Percentiles rank a stretch among this genome's conserved stretches.
These are phyloP conservation scores for Tromatobia lineatoria DNA, from an alignment of 2,888 invertebrate species.

Conservation along the genomic window DNA sequence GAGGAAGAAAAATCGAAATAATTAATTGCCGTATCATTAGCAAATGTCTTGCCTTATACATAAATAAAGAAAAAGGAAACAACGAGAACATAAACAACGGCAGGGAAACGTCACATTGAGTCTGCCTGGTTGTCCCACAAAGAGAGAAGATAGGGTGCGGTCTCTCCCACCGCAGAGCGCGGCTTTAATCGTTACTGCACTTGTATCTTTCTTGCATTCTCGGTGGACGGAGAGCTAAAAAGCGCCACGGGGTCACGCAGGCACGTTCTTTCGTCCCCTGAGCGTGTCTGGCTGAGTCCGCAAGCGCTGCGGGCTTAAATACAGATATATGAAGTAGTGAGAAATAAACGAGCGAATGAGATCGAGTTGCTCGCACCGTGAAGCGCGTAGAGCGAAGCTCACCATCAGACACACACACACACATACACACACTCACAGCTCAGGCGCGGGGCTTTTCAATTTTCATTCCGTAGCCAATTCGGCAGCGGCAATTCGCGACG, in stretches of 20 bases:
- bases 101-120: background rate
- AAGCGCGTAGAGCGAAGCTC: conserved; percentile 37
- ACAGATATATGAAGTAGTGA: conserved; percentile 6
- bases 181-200: conserved; percentile 62
- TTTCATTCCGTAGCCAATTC: conserved; percentile 74
- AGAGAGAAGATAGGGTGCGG: conserved; percentile 38
- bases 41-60: too few species aligned
- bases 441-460: conserved; percentile 60
- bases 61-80: background rate
- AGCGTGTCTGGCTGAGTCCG: conserved; percentile 77
- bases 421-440: background rate
- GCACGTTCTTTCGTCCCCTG: conserved; percentile 47
- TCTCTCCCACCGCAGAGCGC: conserved; percentile 24
- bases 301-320: conserved; percentile 13
- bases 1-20: too few species aligned
- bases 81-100: background rate
- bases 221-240: conserved; percentile 27
- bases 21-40: too few species aligned
- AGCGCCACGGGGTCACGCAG: conserved; percentile 23
- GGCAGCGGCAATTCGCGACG: conserved; percentile 76
- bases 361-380: conserved; percentile 36
- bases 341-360: conserved; percentile 30
- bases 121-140: background rate
- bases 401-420: conserved; percentile 9
- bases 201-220: conserved; percentile 53